phyloP scores from a whole-genome alignment of 2,888 invertebrate species.

The Teleiodes luculella region DNA sequence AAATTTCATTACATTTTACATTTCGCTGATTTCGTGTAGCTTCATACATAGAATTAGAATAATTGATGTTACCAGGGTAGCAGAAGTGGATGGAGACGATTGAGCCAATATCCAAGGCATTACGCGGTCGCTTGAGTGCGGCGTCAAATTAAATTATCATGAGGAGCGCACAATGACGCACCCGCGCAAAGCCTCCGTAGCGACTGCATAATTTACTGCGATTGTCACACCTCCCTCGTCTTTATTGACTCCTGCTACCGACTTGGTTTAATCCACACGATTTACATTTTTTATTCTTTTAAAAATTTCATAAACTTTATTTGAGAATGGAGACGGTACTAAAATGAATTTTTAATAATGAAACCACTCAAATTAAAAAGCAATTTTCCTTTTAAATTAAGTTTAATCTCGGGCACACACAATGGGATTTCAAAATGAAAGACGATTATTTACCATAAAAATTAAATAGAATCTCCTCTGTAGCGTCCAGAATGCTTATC shows the following conservation, averaged over 20 bases:
- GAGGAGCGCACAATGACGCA: slow-evolving; percentile 47
- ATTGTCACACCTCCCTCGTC: slow-evolving; percentile 32
- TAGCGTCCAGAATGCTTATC: slow-evolving; percentile 6
- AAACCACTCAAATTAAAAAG: slow-evolving; percentile 5
- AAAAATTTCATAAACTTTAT: background rate
- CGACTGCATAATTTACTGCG: slow-evolving; percentile 44
- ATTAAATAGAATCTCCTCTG: slow-evolving; percentile 11
- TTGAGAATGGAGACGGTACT: background rate
- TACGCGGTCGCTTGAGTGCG: slow-evolving; percentile 41
- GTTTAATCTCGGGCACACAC: background rate
- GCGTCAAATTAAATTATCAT: slow-evolving; percentile 64
- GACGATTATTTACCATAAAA: slow-evolving; percentile 16
- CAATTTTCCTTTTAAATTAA: background rate
- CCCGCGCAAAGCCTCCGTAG: slow-evolving; percentile 31
- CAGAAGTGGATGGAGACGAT: slow-evolving; percentile 37
- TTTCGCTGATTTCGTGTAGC: slow-evolving; percentile 25
- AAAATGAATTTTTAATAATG: background rate
- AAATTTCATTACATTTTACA: slow-evolving; percentile 25
- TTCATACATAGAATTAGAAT: slow-evolving; percentile 39
- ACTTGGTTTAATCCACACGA: background rate
- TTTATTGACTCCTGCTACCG: slow-evolving; percentile 42
- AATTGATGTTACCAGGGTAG: slow-evolving; percentile 37
- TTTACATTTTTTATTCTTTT: background rate
- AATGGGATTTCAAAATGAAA: slow-evolving; percentile 5
- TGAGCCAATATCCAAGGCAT: slow-evolving; percentile 45